A percentile compares a stretch with the other conserved stretches of the same genome.
Conservation (phyloP, 2,113 vertebrate genomes). For the Spea bombifrons region DNA sequence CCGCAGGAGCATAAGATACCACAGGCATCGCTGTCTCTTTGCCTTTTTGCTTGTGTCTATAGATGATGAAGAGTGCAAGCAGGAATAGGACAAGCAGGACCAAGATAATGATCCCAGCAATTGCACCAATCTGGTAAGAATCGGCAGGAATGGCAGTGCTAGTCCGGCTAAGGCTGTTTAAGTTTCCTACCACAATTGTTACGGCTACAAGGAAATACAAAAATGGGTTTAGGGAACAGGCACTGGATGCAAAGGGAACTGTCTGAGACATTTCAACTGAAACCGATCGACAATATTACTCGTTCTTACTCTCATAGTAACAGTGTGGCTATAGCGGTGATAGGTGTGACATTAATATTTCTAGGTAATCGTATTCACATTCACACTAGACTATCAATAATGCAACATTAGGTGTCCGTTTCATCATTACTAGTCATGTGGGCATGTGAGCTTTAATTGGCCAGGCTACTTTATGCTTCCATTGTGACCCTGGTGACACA, state of each 20-base stretch:
- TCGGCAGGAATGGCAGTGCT: slow-evolving; percentile 85
- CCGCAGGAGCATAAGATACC: slow-evolving; percentile 87
- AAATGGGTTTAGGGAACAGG: neutral
- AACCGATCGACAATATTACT: no score
- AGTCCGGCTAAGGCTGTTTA: slow-evolving; percentile 85
- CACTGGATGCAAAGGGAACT: neutral
- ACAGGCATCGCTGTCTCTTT: slow-evolving; percentile 86
- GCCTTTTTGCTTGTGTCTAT: slow-evolving; percentile 88
- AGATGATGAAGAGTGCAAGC: slow-evolving; percentile 86
- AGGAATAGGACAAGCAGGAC: slow-evolving; percentile 86
- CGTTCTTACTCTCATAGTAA: no score
- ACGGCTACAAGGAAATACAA: slow-evolving; percentile 67
- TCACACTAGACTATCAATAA: no score
- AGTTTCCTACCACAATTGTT: slow-evolving; percentile 82
- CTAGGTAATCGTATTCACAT: no score
- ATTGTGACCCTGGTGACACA: no score
- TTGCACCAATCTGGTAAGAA: slow-evolving; percentile 90
- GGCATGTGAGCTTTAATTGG: no score
- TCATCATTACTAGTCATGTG: no score
- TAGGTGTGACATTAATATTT: no score
- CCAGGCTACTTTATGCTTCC: no score
- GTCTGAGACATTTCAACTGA: neutral
- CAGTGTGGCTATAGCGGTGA: no score
- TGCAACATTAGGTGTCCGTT: no score
- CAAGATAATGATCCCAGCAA: slow-evolving; percentile 86